phyloP scores from a whole-genome alignment of 37 sponge, comb jelly and placozoan species.

The Beroe forskalii region DNA sequence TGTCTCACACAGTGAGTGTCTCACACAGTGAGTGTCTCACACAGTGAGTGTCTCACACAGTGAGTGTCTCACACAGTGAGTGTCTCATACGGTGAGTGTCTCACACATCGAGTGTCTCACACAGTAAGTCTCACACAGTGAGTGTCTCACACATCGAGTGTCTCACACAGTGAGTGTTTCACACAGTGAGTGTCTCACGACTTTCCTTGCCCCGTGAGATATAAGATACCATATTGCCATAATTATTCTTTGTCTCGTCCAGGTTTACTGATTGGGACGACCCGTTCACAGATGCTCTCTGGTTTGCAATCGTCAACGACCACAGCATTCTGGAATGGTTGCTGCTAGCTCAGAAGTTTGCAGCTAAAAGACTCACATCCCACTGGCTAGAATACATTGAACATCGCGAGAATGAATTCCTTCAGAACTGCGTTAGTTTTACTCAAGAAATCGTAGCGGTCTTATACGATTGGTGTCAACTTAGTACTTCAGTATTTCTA shows the following conservation, averaged over 20 bases:
- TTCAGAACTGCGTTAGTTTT: constrained; percentile 17
- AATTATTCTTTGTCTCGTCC: no score
- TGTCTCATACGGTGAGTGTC: no score
- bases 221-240: no score
- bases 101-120: no score
- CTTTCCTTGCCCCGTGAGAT: no score
- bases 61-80: background rate
- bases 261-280: constrained; percentile 35
- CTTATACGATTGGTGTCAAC: no score
- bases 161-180: no score
- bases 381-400: constrained; percentile 18
- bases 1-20: background rate
- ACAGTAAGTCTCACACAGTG: no score
- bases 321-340: constrained; percentile 24
- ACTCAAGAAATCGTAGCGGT: no score
- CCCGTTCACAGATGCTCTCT: constrained; percentile 29
- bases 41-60: background rate
- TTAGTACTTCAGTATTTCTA: background rate
- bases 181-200: no score
- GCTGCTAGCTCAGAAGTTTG: constrained; percentile 8
- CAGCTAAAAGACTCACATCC: background rate
- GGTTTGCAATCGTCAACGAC: constrained; percentile 30
- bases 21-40: background rate
- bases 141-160: no score
- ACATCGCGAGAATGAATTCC: constrained; percentile 7